These are phyloP conservation scores for Malurus splendens DNA, from an alignment of 2,797 vertebrate genomes.

Conservation along the genomic window DNA sequence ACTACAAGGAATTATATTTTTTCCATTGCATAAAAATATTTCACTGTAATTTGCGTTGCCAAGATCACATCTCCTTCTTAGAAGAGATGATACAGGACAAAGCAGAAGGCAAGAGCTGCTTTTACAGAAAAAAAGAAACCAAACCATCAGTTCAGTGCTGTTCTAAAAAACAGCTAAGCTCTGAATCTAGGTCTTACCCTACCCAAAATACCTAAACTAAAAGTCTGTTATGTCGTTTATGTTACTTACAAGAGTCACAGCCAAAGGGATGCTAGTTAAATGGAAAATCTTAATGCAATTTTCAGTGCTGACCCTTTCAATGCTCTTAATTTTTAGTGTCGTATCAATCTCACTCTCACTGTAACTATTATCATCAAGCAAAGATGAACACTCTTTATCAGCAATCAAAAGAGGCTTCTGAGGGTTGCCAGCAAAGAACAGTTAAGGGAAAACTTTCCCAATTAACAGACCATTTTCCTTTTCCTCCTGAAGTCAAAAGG, in stretches of 20 bases:
- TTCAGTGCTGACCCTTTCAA: neutral
- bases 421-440: neutral
- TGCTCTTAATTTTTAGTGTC: slow-evolving; percentile 3
- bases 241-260: neutral
- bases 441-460: slow-evolving; percentile 26
- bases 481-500: neutral
- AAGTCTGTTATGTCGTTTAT: neutral
- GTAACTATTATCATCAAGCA: neutral
- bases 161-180: neutral
- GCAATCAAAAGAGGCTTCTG: neutral
- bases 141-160: neutral
- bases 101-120: neutral
- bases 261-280: neutral
- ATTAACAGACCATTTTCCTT: neutral
- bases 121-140: neutral
- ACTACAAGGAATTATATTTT: neutral
- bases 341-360: slow-evolving; percentile 6
- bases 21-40: slow-evolving; percentile 9
- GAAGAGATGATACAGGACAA: neutral
- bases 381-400: neutral
- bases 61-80: neutral
- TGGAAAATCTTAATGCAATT: neutral
- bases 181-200: neutral
- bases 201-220: neutral
- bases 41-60: neutral